These are phyloP conservation scores for Stenopsyche tienmushanensis DNA, from an alignment of 1,140 invertebrate genomes.

Conservation along the genomic window DNA sequence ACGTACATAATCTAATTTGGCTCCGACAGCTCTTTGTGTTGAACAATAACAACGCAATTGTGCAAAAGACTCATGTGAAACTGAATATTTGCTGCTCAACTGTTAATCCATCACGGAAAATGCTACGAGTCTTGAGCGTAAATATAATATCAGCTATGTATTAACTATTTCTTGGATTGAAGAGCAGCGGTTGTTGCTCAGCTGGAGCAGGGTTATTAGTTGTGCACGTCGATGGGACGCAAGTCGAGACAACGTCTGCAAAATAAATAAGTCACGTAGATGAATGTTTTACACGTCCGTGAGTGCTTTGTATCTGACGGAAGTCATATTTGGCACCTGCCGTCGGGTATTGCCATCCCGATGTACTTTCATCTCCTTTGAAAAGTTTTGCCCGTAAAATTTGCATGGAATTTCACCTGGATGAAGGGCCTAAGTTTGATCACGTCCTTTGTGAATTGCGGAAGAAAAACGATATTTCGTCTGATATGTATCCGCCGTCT, in stretches of 20 bases:
- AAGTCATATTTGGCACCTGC: conserved; percentile 31
- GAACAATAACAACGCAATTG: background rate
- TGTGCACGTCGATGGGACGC: no score
- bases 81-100: no score
- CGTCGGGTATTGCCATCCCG: background rate
- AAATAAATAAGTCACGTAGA: conserved; percentile 11
- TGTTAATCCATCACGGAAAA: no score
- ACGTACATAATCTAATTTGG: background rate
- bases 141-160: no score
- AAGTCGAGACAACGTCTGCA: no score
- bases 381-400: conserved; percentile 32
- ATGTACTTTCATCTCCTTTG: conserved; percentile 17
- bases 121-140: no score
- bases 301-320: conserved; percentile 23
- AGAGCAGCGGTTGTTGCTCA: no score
- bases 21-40: background rate
- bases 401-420: conserved; percentile 33
- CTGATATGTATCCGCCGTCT: no score
- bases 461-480: no score
- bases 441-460: no score
- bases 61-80: background rate
- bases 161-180: no score
- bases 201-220: no score
- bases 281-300: conserved; percentile 16
- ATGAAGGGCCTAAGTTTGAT: conserved; percentile 21